Evolutionary conservation across 1,140 invertebrate species (phyloP), one percentile per base, ranked within the genome.

Genomic region (Nasonia vitripennis): DNA sequence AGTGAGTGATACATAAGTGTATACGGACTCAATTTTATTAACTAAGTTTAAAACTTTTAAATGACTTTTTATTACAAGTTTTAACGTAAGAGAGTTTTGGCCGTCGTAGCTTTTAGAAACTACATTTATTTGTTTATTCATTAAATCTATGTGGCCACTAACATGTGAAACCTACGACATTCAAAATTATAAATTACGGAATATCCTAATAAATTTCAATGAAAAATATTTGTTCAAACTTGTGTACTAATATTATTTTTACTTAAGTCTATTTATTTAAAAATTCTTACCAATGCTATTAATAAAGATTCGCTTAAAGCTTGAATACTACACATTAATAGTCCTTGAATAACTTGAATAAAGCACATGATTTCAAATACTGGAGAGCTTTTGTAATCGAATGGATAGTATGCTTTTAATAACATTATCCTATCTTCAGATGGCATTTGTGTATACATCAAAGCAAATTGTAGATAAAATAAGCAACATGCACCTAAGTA

Each of bases 381-480:
- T 27, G 80, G 80, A 20, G 68, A 41, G 17, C 41, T 71, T 81
- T 73, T 73, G 34, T 81, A 81, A 70, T 81, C 45, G n/a, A 81
- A 81, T 12, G 80, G 80, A 51, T 81, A 81, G n/a, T 73, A 23
- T 27, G 45, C 37, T 55, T 73, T 81, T 10, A 81, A 17, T 10
- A 81, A 2, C 14, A 41, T 48, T 73, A 34, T 12, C 27, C 80
- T 41, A 7, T 62, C 11, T 48, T 73, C 68, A 17, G 71, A 41
- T 10, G 80, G 41, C 10, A 17, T 34, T 73, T 6, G 9, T 7
- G 48, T 51, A 23, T 73, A 81, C n/a, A 73, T 17, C 14, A 51
- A 23, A 27, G 45, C 12, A 14, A 73, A 20, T 34, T 81, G 80
- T 6, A 81, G 11, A 11, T 73, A 51, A 34, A 14, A 81, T 5